phyloP scores from a whole-genome alignment of 2,113 vertebrate genomes.

The Laticauda colubrina region DNA sequence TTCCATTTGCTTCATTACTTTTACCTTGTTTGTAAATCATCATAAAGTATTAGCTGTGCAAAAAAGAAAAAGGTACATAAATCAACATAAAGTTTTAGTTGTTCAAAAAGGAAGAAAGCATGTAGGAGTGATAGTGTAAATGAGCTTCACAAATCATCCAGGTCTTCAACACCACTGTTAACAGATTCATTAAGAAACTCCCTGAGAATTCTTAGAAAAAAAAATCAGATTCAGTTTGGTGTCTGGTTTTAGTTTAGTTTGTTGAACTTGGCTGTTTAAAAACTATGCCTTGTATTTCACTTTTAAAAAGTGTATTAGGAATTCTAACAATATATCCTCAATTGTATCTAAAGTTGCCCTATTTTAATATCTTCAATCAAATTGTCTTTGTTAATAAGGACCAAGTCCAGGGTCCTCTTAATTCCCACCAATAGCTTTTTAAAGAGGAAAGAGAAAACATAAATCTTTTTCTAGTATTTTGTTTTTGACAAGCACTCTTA shows the following conservation, averaged over 20 bases:
- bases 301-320: neutral
- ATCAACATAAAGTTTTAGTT: neutral
- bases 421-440: neutral
- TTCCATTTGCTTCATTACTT: neutral
- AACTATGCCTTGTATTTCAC: neutral
- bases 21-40: neutral
- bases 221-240: neutral
- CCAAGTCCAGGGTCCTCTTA: neutral
- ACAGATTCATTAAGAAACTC: neutral
- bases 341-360: neutral
- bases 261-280: neutral
- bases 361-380: neutral
- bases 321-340: neutral
- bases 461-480: neutral
- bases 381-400: neutral
- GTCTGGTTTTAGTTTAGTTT: neutral
- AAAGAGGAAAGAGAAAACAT: neutral
- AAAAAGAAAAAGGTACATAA: neutral
- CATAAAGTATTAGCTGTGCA: neutral
- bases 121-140: neutral
- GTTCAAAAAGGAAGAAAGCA: neutral
- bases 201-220: neutral
- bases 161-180: neutral
- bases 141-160: neutral
- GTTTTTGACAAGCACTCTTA: neutral